These are phyloP conservation scores for Dusona sp. DNA, from an alignment of 2,888 invertebrate genomes.

Conservation along the genomic window DNA sequence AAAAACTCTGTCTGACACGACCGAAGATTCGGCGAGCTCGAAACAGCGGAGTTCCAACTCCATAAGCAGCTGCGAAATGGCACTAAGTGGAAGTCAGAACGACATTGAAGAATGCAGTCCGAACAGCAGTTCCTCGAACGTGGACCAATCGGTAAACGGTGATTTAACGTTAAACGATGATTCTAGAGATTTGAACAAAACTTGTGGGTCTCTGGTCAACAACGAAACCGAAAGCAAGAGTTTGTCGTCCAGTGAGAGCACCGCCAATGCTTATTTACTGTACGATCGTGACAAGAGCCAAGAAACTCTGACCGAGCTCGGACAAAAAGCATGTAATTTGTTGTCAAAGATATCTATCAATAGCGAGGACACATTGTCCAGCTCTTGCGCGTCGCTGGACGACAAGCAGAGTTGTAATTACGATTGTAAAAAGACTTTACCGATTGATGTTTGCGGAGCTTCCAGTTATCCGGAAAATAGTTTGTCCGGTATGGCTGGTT, in stretches of 20 bases:
- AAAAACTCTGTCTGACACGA: conserved; percentile 72
- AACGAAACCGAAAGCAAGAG: conserved; percentile 57
- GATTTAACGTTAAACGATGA: conserved; percentile 39
- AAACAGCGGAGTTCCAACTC: conserved; percentile 83
- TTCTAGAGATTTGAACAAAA: conserved; percentile 10
- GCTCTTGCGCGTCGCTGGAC: conserved; percentile 68
- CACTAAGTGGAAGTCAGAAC: conserved; percentile 80
- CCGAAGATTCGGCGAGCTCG: conserved; percentile 73
- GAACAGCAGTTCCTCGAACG: conserved; percentile 72
- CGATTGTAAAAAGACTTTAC: conserved; percentile 35
- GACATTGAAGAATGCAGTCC: conserved; percentile 79
- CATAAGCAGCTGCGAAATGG: conserved; percentile 84
- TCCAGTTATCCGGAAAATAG: conserved; percentile 68
- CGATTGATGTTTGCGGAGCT: conserved; percentile 45
- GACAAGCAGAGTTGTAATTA: conserved; percentile 50
- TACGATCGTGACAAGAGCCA: conserved; percentile 67
- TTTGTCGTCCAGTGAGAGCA: conserved; percentile 61
- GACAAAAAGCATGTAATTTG: conserved; percentile 33
- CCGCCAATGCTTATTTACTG: conserved; percentile 43
- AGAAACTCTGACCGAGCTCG: conserved; percentile 64
- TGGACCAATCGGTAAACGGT: conserved; percentile 65
- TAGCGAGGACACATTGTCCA: conserved; percentile 66
- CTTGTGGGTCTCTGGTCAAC: not conserved
- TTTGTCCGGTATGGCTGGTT: conserved; percentile 46
- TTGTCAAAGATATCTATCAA: conserved; percentile 49